Conservation (phyloP, 2,113 vertebrate genomes). For the Tetraodon nigroviridis region DNA sequence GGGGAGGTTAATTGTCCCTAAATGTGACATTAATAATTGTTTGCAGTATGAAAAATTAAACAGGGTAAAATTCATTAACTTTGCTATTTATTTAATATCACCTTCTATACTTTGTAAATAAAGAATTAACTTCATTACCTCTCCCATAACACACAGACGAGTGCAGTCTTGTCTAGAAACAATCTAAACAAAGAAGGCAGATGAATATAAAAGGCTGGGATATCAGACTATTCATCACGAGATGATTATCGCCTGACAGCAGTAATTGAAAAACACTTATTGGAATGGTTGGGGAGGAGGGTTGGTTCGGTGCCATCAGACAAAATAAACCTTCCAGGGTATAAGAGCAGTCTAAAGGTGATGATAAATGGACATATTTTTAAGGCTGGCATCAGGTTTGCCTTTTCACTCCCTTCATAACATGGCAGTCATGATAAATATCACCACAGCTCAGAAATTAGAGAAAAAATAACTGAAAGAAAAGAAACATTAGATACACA, state of each 20-base stretch:
- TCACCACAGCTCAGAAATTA: not conserved
- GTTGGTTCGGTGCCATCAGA: constrained; percentile 83
- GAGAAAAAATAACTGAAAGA: too few relatives aligned
- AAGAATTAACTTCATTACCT: constrained; percentile 42
- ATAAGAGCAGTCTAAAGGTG: constrained; percentile 53
- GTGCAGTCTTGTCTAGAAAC: constrained; percentile 59
- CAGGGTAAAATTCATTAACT: constrained; percentile 55
- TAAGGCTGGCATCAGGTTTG: constrained; percentile 37
- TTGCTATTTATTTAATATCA: constrained; percentile 58
- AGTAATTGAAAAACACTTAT: constrained; percentile 99
- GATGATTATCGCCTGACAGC: constrained; percentile 95
- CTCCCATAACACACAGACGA: constrained; percentile 25
- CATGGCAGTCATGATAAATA: too few relatives aligned
- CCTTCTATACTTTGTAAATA: constrained; percentile 55
- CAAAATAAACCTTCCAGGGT: constrained; percentile 81
- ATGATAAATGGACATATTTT: constrained; percentile 62
- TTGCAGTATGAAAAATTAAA: constrained; percentile 61
- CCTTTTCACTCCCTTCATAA: constrained; percentile 4
- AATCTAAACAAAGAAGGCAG: constrained; percentile 80
- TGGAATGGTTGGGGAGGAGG: constrained; percentile 82
- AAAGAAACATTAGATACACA: too few relatives aligned
- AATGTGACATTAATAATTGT: constrained; percentile 49
- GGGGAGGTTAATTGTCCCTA: constrained; percentile 48
- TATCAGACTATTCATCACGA: constrained; percentile 99
- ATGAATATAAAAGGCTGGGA: constrained; percentile 95